These are phyloP conservation scores for Microplitis manilae DNA, from an alignment of 2,888 invertebrate genomes.

Conservation along the genomic window DNA sequence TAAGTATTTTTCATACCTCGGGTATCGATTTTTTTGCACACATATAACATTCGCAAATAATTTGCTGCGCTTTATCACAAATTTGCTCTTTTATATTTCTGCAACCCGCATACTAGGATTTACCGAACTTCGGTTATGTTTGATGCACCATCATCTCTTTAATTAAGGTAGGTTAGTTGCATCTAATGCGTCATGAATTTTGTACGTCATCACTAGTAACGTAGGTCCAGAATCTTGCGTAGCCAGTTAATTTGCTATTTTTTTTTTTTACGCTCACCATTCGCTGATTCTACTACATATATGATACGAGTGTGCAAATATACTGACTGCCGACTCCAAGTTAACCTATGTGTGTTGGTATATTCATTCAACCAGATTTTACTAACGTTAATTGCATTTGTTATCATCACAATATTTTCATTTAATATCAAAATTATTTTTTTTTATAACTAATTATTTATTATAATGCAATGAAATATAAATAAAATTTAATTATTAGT, in stretches of 20 bases:
- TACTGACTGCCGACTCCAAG: background rate
- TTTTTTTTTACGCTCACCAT: background rate
- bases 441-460: background rate
- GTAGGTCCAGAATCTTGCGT: background rate
- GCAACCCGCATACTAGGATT: slow-evolving; percentile 66
- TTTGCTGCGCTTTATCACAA: slow-evolving; percentile 12
- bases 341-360: background rate
- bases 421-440: background rate
- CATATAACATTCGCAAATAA: slow-evolving; percentile 8
- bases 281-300: background rate
- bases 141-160: slow-evolving; percentile 69
- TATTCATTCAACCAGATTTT: background rate
- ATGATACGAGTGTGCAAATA: background rate
- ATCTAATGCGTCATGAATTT: slow-evolving; percentile 61
- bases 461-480: background rate
- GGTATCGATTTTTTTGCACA: background rate
- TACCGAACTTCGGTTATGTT: slow-evolving; percentile 70
- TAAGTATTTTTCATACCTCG: background rate
- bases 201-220: slow-evolving; percentile 47
- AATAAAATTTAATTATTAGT: background rate
- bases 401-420: background rate
- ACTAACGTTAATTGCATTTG: background rate
- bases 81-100: slow-evolving; percentile 48
- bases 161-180: slow-evolving; percentile 71
- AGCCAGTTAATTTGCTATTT: background rate